Base-by-base conservation (phyloP, 2,888 invertebrate species). In the Ochropacha duplaris region DNA sequence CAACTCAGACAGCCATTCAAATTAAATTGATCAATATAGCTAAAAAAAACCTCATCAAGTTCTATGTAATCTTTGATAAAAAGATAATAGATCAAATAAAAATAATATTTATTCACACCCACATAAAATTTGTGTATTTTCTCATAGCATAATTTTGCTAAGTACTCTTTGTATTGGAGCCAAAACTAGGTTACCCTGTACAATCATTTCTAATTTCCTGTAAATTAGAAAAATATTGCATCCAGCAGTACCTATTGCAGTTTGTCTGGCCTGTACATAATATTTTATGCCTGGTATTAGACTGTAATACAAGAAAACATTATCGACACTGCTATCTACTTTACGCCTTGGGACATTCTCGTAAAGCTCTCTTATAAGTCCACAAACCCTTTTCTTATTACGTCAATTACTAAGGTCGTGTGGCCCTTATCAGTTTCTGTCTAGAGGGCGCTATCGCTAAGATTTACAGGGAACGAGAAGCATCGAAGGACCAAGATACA, bases 331-430 rank as follows among this genome's bases (percentile, higher is more conserved):
- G 66, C 68, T 76, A 83, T 83, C 80, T 76, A 71, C 65, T 78
- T 79, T 81, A 81, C 78, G 72, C 72, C 68, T 68, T 65, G 68
- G 66, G 72, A 75, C 69, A 73, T 65, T 71, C 68, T 72, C 72
- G 71, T 76, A 76, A 78, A 77, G 71, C 71, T 72, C 65, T 69
- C 69, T 65, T 70, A 74, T 75, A 71, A 69, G 74, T 76, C 76
- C 76, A 77, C 80, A 76, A 79, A 74, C 77, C 77, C 76, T 80
- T 81, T 78, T 83, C 82, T 82, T 87, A 88, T 86, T 86, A 86
- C 84, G 88, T 88, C 90, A 89, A 90, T 90, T 90, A 90, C 84
- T 78, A 68, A 70, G 82, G 81, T 86, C 87, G 86, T 85, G 86
- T 81, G 76, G 65, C 70, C 69, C 78, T 86, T 90, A 90, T 90